Evolutionary conservation across 2,888 invertebrate genomes (phyloP), one percentile per base, ranked within the genome.

Genomic region (Bombylius major): DNA sequence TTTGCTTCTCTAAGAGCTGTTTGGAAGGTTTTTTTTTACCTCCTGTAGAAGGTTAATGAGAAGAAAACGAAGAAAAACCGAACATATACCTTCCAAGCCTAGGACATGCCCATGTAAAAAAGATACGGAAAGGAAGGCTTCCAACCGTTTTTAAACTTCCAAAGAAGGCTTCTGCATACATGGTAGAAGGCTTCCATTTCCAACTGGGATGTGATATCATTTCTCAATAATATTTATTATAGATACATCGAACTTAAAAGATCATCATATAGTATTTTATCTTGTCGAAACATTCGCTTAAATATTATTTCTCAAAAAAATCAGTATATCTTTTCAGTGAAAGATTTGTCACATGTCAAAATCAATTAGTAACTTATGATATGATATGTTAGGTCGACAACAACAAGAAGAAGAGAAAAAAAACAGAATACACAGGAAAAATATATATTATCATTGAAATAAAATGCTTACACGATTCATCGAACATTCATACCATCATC

Each of bases 311-410:
- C 11, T 42, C 39, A 42, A 11, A 42, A 11, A 11, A 23, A 23
- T 23, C 23, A 23, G 23, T 23, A 23, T 23, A 23, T 23, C 23
- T 42, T 11, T 42, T 11, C 39, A 61, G 61, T 65, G 63, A 62
- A 63, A 65, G 71, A 70, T 70, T 70, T 71, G 71, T 70, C 71
- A 71, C 69, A 70, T 70, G 70, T 70, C 70, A 71, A 67, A 67
- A 68, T 70, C 71, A 71, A 70, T 70, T 70, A 70, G 69, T 66
- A 66, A 68, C 67, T 34, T 49, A 42, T 42, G 39, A 42, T 42
- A 42, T 42, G 39, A 42, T 23, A 23, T 42, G 39, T 11, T 42
- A 42, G 12, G 9, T 42, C 39, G 11, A 42, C 8, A 36, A 42
- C 8, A 36, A 36, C 6, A 36, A 8, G 36, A 36, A 36, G 4